Base-by-base conservation (phyloP, 2,888 invertebrate species). In the Drosophila melanocephala region DNA sequence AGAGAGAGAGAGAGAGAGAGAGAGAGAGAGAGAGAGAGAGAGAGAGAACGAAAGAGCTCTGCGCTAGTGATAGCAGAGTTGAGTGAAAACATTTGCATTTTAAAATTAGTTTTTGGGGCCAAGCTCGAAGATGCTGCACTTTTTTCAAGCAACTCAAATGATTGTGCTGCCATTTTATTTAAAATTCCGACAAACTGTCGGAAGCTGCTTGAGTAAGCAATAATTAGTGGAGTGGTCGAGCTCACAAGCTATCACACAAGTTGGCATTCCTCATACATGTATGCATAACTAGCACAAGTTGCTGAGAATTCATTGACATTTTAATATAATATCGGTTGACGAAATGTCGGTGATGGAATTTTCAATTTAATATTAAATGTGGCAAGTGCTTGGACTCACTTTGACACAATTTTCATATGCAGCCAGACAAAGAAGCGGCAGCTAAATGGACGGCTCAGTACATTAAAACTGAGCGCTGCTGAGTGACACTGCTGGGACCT, bases 321-420 rank as follows among this genome's bases (percentile, higher is more conserved):
- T 35, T 10, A 35, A 33, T 19, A 30, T 30, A 44, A 30, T 22
- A 32, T 47, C 16, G 30, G 28, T 37, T 60, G 26, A 39, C 30
- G 63, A 82, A 79, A 79, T 72, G 9, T 2, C 42, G n/a, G 10
- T 71, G 56, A 69, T 73, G 42, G 64, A 73, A 77, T 86, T 73
- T 77, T 67, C 57, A 47, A 66, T 61, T 53, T 39, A 42, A 56
- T 66, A 72, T 71, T 59, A 65, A 71, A 81, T 71, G 58, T 35
- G 55, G 28, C 68, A 78, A 75, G 63, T 75, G 79, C 68, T 72
- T 55, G 63, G 62, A 55, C 57, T 52, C 39, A 51, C 28, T 67
- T 67, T 59, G 47, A 56, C 28, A 51, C 37, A 51, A 63, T 76
- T 67, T 51, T 61, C 39, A 77, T 64, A 61, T 35, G 56, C 56